These are phyloP conservation scores for Drosophila sulfurigaster DNA, from an alignment of 1,140 invertebrate genomes.

Conservation along the genomic window DNA sequence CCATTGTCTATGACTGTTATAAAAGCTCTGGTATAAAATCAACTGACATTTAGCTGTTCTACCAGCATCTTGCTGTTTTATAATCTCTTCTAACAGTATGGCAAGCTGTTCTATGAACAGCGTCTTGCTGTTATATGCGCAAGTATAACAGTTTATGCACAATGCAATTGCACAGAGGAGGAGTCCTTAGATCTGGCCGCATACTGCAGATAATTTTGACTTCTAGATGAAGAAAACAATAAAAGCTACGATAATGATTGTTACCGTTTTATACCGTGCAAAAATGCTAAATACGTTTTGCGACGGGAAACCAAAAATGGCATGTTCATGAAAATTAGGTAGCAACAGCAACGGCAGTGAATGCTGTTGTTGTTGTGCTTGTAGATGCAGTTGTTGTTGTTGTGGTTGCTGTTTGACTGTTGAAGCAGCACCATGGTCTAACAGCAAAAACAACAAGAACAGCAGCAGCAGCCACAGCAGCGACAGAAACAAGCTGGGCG, in stretches of 20 bases:
- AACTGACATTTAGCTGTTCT: too few species aligned
- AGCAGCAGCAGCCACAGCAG: constrained; percentile 20
- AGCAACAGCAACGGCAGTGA: constrained; percentile 20
- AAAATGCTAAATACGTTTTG: constrained; percentile 60
- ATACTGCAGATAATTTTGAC: constrained; percentile 51
- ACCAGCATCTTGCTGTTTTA: background rate
- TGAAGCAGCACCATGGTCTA: constrained; percentile 18
- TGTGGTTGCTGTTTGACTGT: constrained; percentile 29
- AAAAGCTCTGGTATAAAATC: too few species aligned
- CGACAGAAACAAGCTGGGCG: constrained; percentile 49
- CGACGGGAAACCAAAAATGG: constrained; percentile 58
- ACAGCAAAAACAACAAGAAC: constrained; percentile 22
- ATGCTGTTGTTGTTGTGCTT: constrained; percentile 30
- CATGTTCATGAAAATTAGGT: constrained; percentile 62
- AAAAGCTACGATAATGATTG: constrained; percentile 64
- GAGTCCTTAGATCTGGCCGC: constrained; percentile 49
- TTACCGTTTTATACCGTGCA: constrained; percentile 63
- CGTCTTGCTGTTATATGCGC: background rate
- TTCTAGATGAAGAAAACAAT: constrained; percentile 59
- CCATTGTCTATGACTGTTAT: too few species aligned
- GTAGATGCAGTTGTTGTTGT: constrained; percentile 28
- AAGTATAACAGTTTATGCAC: background rate
- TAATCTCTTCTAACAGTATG: background rate
- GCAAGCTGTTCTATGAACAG: background rate
- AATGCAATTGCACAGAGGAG: constrained; percentile 1